Evolutionary conservation across 2,888 invertebrate genomes (phyloP).

Genomic region (Eupsilia transversa): DNA sequence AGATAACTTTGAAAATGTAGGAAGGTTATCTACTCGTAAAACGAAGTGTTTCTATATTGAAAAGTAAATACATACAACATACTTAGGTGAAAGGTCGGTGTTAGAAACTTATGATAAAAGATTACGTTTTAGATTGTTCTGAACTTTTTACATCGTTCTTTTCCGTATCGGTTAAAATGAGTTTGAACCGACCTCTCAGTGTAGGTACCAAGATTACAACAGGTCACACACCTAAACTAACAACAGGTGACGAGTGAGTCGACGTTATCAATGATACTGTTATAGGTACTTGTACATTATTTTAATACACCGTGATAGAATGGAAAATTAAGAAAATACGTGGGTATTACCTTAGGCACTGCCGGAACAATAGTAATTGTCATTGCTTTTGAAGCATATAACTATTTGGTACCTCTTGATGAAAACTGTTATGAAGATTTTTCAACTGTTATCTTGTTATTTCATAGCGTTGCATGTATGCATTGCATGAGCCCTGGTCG

Average conservation of each 20-base stretch:
- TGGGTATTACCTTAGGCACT: too few species aligned
- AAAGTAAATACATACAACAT: constrained; percentile 23
- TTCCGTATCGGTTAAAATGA: constrained; percentile 7
- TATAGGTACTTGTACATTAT: constrained; percentile 10
- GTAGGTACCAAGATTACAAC: constrained; percentile 33
- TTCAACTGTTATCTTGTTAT: background rate
- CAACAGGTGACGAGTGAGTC: constrained; percentile 49
- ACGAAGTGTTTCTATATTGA: constrained; percentile 5
- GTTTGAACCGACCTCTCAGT: constrained; percentile 28
- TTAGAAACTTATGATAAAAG: constrained; percentile 1
- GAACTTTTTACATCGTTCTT: background rate
- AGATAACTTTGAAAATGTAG: constrained; percentile 46
- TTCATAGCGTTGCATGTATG: background rate
- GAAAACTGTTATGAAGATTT: background rate
- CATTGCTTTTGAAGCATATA: background rate
- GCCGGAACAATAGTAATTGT: background rate
- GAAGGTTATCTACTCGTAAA: constrained; percentile 33
- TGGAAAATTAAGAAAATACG: constrained; percentile 32
- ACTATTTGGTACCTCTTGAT: too few species aligned
- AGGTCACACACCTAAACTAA: constrained; percentile 24
- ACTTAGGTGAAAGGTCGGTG: constrained; percentile 17
- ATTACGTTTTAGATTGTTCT: constrained; percentile 7
- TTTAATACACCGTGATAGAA: background rate
- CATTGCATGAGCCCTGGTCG: too few species aligned
- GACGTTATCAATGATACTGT: constrained; percentile 41